Base-by-base conservation (phyloP, 2,888 invertebrate species). In the Lysandra bellargus region DNA sequence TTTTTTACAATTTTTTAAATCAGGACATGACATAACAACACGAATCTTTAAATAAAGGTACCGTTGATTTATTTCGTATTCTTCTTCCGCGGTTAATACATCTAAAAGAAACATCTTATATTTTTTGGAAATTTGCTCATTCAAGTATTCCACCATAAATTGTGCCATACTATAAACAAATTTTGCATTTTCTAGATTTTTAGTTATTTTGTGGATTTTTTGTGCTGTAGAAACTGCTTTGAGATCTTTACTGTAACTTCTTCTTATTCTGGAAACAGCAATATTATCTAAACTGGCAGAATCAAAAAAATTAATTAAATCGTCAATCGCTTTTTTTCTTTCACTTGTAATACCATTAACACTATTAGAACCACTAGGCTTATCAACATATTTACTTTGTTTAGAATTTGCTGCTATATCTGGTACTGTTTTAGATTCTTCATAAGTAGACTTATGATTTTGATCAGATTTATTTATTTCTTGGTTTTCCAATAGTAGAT, bases 301-400 rank as follows among this genome's bases (percentile, higher is more conserved):
- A 64, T 91, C 87, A 78, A 95, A 92, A 87, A 92, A 91, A 84
- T 87, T 88, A 76, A 95, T 84, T 79, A 95, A 85, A 61, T 93
- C 93, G 82, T 95, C 94, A 14, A 95, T 89, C 1, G 91, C 89
- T 85, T 91, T 90, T 83, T 89, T 92, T 84, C 91, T 92, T 79
- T 93, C 92, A 33, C 88, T 85, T 78, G 86, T 87, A 80, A 94
- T 83, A 76, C 82, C 80, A 61, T 40, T 82, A 12, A 3, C 23
- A 33, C 87, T 85, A 78, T 87, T 87, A 80, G 93, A 83, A 77
- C 82, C 80, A 60, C 40, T 82, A 9, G 80, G 64, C 79, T 83
- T 83, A 79, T 82, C 80, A 80, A 84, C 79, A 61, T 80, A 76
- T 80, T 78, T 61, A 72, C 75, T 57, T 74, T 80, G 79, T 78